Evolutionary conservation across 2,888 invertebrate genomes (phyloP), one percentile per base, ranked within the genome.

Genomic region (Dasypogon diadema): DNA sequence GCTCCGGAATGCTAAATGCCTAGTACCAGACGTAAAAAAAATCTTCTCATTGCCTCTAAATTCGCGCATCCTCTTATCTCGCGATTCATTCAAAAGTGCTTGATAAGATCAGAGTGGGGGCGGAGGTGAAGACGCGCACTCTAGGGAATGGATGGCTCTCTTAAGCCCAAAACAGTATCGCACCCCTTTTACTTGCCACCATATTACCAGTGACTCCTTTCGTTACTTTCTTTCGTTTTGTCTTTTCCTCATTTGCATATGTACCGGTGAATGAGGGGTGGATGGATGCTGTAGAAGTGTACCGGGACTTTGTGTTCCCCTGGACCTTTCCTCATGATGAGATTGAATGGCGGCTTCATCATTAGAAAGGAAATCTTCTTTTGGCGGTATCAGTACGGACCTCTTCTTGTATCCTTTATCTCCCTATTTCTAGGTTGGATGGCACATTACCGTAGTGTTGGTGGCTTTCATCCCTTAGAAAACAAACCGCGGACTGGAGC

Each of bases 221-320:
- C 54, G 70, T 30, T 54, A 26, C 30, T 56, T n/a, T 48, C 58
- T 26, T 54, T 42, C 63, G 58, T 68, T 76, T 76, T 72, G 70
- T 73, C 72, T 76, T 76, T 60, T 14, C 54, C 73, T 76, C 72
- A 76, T 76, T 76, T 76, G 72, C 76, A 76, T 76, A 76, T 46
- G 72, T 34, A 30, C 37, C 24, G 42, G 60, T 48, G 58, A 42
- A 14, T 30, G 63, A 6, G n/a, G 14, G 73, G 24, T 18, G 63
- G 70, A 16, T n/a, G n/a, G 6, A 54, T 51, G 21, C 60, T 1
- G 73, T 24, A 8, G 54, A n/a, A 26, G 54, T 21, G 54, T 14
- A 24, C 65, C 8, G 42, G 12, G n/a, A 12, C n/a, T 42, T 12
- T 42, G 8, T 46, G 65, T 65, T 42, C 63, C 48, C 63, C 5